Percentiles rank a stretch among this genome's conserved stretches.
phyloP scores from a whole-genome alignment of 2,888 invertebrate species.

The Mystacides longicornis region DNA sequence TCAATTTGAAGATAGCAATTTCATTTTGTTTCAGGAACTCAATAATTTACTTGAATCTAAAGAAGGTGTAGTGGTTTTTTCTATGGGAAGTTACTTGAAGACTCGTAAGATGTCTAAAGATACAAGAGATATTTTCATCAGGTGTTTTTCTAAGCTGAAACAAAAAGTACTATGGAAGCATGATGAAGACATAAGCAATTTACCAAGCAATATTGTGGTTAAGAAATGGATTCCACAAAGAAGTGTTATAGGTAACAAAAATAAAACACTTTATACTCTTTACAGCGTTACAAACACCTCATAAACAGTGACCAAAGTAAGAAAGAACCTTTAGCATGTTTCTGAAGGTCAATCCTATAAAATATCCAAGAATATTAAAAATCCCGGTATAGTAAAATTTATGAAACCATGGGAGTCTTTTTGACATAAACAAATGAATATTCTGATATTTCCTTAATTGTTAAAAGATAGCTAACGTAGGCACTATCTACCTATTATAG shows the following conservation, averaged over 20 bases:
- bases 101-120: slow-evolving; percentile 35
- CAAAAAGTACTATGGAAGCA: slow-evolving; percentile 46
- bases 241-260: slow-evolving; percentile 34
- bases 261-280: neutral
- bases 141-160: slow-evolving; percentile 38
- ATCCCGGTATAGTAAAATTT: too few species aligned
- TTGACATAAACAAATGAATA: too few species aligned
- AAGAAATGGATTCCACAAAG: slow-evolving; percentile 40
- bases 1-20: too few species aligned
- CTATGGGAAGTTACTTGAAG: slow-evolving; percentile 41
- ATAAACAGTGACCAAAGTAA: neutral
- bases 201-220: slow-evolving; percentile 40
- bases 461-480: too few species aligned
- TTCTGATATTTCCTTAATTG: too few species aligned
- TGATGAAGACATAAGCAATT: slow-evolving; percentile 32
- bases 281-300: neutral
- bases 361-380: too few species aligned
- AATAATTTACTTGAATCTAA: slow-evolving; percentile 37
- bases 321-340: too few species aligned
- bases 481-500: too few species aligned
- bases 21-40: slow-evolving; percentile 33
- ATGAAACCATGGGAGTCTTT: too few species aligned
- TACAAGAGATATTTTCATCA: slow-evolving; percentile 32
- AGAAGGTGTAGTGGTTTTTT: slow-evolving; percentile 45
- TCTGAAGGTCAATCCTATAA: too few species aligned